Conservation (phyloP, 2,797 vertebrate species). For the Poeciliopsis paucimaculata region DNA sequence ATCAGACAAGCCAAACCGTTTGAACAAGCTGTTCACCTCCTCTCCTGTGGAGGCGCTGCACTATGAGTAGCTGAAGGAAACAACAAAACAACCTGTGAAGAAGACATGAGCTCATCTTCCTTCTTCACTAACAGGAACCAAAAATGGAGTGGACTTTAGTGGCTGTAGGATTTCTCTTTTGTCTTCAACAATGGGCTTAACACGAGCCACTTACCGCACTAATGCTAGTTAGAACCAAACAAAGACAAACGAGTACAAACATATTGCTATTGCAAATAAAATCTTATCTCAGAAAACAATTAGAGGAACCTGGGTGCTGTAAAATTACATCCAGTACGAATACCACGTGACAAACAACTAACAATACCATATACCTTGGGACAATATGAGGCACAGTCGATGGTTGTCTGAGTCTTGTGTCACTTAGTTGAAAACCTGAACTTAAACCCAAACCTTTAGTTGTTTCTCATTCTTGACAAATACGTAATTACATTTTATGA, state of each 20-base stretch:
- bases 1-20: too few species aligned
- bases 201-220: too few species aligned
- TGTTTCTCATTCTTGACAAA: neutral
- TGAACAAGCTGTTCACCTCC: too few species aligned
- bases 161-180: neutral
- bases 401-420: neutral
- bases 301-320: neutral
- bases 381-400: neutral
- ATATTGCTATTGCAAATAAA: neutral
- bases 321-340: neutral
- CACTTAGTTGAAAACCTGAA: neutral
- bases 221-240: too few species aligned
- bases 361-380: neutral
- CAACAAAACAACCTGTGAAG: too few species aligned
- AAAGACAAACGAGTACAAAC: too few species aligned
- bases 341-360: neutral
- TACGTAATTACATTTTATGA: neutral
- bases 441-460: neutral
- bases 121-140: too few species aligned
- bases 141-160: neutral
- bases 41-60: too few species aligned
- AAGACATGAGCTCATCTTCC: too few species aligned
- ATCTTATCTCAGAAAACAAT: neutral
- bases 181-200: too few species aligned
- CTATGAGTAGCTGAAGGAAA: too few species aligned